Conservation (phyloP, 1,140 invertebrate species). For the Leucophenga varia region DNA sequence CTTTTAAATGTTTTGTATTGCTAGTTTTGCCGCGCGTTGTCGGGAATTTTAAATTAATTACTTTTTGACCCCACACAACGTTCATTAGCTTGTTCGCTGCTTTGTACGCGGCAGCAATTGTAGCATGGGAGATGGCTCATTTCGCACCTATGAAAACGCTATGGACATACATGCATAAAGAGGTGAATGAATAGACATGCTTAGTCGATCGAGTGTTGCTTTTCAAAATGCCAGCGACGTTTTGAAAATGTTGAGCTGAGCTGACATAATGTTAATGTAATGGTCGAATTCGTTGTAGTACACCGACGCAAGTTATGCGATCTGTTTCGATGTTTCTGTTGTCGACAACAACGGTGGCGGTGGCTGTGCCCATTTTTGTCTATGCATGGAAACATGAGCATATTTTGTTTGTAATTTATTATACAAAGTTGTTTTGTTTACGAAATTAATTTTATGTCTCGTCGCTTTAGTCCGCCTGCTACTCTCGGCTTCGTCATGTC, state of each 20-base stretch:
- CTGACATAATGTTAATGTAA: constrained; percentile 51
- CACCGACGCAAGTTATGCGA: neutral
- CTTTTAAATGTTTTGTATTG: constrained; percentile 53
- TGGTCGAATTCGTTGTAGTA: constrained; percentile 28
- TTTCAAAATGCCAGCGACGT: constrained; percentile 17
- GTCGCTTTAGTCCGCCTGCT: neutral
- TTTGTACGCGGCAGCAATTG: neutral
- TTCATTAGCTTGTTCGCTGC: neutral
- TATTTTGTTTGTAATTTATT: constrained; percentile 52
- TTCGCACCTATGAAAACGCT: no score
- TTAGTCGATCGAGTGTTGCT: constrained; percentile 24
- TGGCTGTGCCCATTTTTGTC: constrained; percentile 43
- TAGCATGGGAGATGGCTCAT: no score
- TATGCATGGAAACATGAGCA: constrained; percentile 47
- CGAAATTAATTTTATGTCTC: constrained; percentile 32
- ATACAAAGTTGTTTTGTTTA: constrained; percentile 38
- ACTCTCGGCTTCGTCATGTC: no score
- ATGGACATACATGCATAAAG: no score
- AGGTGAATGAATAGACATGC: constrained; percentile 6
- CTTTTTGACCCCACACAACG: constrained; percentile 51
- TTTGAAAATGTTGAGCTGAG: constrained; percentile 27
- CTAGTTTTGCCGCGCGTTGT: constrained; percentile 42
- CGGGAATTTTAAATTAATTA: constrained; percentile 54
- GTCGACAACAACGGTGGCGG: constrained; percentile 6
- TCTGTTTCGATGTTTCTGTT: neutral